Evolutionary conservation across 1,140 invertebrate species (phyloP).

Genomic region (Pogonomyrmex barbatus): DNA sequence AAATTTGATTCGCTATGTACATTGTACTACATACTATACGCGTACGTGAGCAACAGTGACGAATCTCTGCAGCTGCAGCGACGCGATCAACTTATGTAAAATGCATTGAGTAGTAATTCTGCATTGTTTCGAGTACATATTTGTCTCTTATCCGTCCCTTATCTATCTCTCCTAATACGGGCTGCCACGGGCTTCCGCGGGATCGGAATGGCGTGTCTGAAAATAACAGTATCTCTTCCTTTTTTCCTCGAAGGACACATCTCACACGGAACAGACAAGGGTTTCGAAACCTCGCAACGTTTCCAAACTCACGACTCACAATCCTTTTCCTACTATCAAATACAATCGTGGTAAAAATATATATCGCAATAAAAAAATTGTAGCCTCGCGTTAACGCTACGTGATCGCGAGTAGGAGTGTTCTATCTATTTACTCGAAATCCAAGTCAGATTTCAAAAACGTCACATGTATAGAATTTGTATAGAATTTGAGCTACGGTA

Average conservation of each 20-base stretch:
- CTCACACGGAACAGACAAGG: neutral
- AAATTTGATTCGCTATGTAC: slow-evolving; percentile 34
- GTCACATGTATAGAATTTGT: neutral
- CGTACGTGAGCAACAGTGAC: slow-evolving; percentile 16
- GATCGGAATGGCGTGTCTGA: slow-evolving; percentile 1
- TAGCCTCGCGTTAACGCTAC: neutral
- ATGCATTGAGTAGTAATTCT: neutral
- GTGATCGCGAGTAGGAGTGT: slow-evolving; percentile 7
- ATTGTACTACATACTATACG: slow-evolving; percentile 18
- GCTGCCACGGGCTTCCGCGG: neutral
- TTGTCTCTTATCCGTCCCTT: neutral
- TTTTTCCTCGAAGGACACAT: neutral
- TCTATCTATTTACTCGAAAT: slow-evolving; percentile 30
- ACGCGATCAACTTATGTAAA: slow-evolving; percentile 30
- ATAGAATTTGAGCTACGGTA: neutral
- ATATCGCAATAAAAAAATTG: slow-evolving; percentile 5
- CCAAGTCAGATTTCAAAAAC: neutral
- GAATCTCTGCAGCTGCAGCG: neutral
- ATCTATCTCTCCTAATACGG: slow-evolving; percentile 2
- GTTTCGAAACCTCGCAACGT: slow-evolving; percentile 7
- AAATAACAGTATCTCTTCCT: slow-evolving; percentile 12
- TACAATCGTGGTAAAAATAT: slow-evolving; percentile 6
- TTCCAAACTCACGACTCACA: neutral
- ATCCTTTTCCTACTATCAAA: slow-evolving; percentile 26
- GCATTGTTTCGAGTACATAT: slow-evolving; percentile 8